Evolutionary conservation across 2,888 invertebrate genomes (phyloP), one percentile per base, ranked within the genome.

Genomic region (Antheraea assamensis): DNA sequence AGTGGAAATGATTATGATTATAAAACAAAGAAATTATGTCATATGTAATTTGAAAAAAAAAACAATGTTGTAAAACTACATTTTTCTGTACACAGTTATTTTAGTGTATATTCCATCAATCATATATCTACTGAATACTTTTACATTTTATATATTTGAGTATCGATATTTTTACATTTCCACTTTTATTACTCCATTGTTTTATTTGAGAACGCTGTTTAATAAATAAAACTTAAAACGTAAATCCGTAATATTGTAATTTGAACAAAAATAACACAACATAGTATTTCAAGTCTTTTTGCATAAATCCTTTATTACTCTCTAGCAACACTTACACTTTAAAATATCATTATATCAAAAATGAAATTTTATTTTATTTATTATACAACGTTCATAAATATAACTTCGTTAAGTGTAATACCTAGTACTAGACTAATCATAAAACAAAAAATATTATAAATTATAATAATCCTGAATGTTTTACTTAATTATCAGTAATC

Each of bases 321-420:
- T n/a, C n/a, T n/a, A n/a, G n/a, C n/a, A n/a, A n/a, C n/a, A n/a
- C n/a, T n/a, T n/a, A 13, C 10, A 42, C 13, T 42, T 42, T 42
- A 42, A 13, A 42, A 42, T 42, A 42, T 13, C 13, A 42, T 35
- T 49, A 49, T 52, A 52, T 21, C n/a, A 58, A 64, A 30, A 4
- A 64, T 30, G 17, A 3, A 64, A 64, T 64, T 58, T 64, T 30
- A 64, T 4, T 30, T 64, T 64, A 68, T 35, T 68, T 68, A 35
- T 68, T 68, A 35, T 15, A 68, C 68, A 68, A 35, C 76, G 75
- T 74, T 76, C 78, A 80, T 79, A 76, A 81, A 81, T 42, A 76
- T 79, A 77, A 75, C 80, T 82, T 83, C 78, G 78, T 82, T 80
- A 81, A 78, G 21, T 35, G 35, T 68, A 68, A 68, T 68, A 8